These are phyloP conservation scores for Thamnophis sirtalis DNA, from an alignment of 2,113 vertebrate species.

Conservation along the genomic window DNA sequence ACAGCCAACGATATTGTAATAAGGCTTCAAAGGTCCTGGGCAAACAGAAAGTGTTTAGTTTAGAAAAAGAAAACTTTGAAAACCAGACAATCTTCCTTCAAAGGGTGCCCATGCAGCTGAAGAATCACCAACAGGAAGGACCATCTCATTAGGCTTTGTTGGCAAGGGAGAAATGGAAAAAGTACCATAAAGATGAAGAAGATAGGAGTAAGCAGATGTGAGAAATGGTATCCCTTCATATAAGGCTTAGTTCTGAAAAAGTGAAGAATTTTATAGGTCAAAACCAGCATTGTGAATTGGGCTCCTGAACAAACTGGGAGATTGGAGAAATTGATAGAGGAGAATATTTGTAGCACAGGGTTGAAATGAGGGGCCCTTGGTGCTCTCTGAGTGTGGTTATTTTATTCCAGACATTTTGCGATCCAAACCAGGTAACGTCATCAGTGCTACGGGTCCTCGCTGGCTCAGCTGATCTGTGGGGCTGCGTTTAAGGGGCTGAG, in stretches of 20 bases:
- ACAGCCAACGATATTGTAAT: not conserved
- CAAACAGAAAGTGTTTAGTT: not conserved
- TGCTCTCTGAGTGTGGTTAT: no score
- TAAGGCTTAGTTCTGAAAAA: not conserved
- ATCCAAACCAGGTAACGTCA: not conserved
- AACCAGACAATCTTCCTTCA: not conserved
- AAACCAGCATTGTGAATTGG: not conserved
- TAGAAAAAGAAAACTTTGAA: not conserved
- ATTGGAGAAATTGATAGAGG: not conserved
- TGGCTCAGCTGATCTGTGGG: no score
- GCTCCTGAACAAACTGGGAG: not conserved
- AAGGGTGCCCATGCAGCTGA: not conserved
- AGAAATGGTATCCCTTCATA: not conserved
- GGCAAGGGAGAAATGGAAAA: not conserved
- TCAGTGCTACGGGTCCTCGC: not conserved
- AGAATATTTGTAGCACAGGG: no score
- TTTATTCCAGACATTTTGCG: no score
- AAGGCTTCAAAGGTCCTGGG: not conserved
- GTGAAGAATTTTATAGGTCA: not conserved
- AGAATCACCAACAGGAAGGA: not conserved
- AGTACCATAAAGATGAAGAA: not conserved
- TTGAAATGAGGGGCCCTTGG: no score
- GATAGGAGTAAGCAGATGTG: not conserved
- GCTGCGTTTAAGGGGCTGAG: no score
- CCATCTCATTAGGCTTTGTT: not conserved